Percentiles rank a stretch among this genome's conserved stretches.
Evolutionary conservation across 2,888 invertebrate genomes (phyloP).

Genomic region (Mesopsocus fuscifrons): DNA sequence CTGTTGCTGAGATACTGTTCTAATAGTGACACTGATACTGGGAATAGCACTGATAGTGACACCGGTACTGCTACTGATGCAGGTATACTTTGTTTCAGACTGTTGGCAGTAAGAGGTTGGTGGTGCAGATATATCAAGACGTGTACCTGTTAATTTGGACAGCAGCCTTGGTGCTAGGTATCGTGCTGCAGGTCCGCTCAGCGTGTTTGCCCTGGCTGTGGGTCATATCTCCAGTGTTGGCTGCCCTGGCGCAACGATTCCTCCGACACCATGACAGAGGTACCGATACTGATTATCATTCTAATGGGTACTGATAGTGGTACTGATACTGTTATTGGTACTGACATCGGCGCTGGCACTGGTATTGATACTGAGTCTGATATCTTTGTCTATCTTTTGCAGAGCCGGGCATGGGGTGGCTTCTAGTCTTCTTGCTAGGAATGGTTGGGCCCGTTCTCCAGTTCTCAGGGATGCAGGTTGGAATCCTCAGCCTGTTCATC

Average conservation of each 20-base stretch:
- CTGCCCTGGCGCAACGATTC: slow-evolving; percentile 26
- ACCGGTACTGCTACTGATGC: too few relatives aligned
- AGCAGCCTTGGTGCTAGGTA: slow-evolving; percentile 30
- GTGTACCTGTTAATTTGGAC: slow-evolving; percentile 37
- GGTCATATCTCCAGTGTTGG: slow-evolving; percentile 37
- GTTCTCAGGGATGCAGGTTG: slow-evolving; percentile 30
- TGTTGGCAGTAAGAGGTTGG: slow-evolving; percentile 30
- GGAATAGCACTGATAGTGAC: too few relatives aligned
- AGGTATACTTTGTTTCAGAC: slow-evolving; percentile 23
- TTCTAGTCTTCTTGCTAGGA: slow-evolving; percentile 32
- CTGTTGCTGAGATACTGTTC: too few relatives aligned
- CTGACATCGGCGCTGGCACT: too few relatives aligned
- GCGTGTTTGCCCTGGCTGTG: slow-evolving; percentile 46
- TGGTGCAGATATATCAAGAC: slow-evolving; percentile 36
- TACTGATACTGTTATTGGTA: too few relatives aligned
- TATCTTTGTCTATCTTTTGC: too few relatives aligned
- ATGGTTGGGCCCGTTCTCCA: slow-evolving; percentile 34
- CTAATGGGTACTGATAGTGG: too few relatives aligned
- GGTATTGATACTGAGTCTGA: too few relatives aligned
- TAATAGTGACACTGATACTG: too few relatives aligned
- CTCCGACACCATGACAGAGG: not conserved
- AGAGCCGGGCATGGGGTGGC: slow-evolving; percentile 32
- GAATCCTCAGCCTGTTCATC: slow-evolving; percentile 50
- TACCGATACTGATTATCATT: not conserved
- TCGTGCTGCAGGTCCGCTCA: slow-evolving; percentile 38